Evolutionary conservation across 2,888 invertebrate species (phyloP).

Genomic region (Eumerus sabulonum): DNA sequence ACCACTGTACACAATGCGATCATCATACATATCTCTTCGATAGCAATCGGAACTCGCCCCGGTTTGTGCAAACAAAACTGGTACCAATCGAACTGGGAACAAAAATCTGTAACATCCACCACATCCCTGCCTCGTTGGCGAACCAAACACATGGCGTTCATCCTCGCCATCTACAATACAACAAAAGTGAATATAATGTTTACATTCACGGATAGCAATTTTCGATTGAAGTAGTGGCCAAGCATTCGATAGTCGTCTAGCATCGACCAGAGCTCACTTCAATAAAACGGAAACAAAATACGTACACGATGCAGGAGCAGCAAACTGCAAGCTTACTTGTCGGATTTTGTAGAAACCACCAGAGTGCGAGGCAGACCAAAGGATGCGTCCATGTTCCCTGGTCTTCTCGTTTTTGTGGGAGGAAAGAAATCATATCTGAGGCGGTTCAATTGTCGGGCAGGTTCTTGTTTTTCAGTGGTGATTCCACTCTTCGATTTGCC

Average conservation of each 20-base stretch:
- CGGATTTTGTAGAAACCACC: slow-evolving; percentile 47
- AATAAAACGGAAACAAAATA: slow-evolving; percentile 21
- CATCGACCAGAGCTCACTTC: slow-evolving; percentile 13
- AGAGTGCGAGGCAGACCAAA: slow-evolving; percentile 25
- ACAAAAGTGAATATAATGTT: slow-evolving; percentile 48
- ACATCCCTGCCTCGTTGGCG: slow-evolving; percentile 5
- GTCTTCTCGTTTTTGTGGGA: slow-evolving; percentile 7
- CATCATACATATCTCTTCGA: slow-evolving; percentile 43
- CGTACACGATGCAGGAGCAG: too few relatives aligned
- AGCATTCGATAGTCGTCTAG: slow-evolving; percentile 41
- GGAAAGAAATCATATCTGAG: slow-evolving; percentile 54
- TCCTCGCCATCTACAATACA: slow-evolving; percentile 16
- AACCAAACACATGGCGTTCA: not conserved
- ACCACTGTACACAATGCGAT: slow-evolving; percentile 35
- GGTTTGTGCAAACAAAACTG: slow-evolving; percentile 50
- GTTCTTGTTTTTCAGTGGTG: slow-evolving; percentile 20
- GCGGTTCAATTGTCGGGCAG: slow-evolving; percentile 45
- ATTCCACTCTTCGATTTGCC: slow-evolving; percentile 29
- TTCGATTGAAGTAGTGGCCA: slow-evolving; percentile 35
- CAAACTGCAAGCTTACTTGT: slow-evolving; percentile 39
- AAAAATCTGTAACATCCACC: slow-evolving; percentile 40
- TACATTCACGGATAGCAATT: slow-evolving; percentile 48
- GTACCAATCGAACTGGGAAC: slow-evolving; percentile 47
- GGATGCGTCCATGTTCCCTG: not conserved
- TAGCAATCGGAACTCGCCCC: slow-evolving; percentile 32